Percentiles rank a stretch among this genome's conserved stretches.
These are phyloP conservation scores for Nymphalis polychloros DNA, from an alignment of 2,888 invertebrate species.

Conservation along the genomic window DNA sequence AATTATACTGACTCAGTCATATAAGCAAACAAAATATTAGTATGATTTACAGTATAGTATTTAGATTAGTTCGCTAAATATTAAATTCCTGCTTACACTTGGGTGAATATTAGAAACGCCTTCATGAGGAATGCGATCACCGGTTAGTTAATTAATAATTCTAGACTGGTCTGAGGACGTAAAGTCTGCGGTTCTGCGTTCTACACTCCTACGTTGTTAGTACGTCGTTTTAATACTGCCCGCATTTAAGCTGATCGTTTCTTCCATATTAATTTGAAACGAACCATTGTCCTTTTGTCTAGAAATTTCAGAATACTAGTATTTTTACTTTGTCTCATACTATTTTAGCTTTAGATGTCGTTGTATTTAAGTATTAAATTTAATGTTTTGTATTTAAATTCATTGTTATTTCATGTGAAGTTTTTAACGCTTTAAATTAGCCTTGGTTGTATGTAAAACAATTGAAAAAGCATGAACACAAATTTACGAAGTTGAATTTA, in stretches of 20 bases:
- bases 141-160: conserved; percentile 79
- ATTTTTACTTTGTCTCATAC: background rate
- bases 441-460: too few species aligned
- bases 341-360: background rate
- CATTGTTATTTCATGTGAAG: too few species aligned
- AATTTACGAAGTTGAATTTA: too few species aligned
- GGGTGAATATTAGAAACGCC: conserved; percentile 47
- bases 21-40: too few species aligned
- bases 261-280: conserved; percentile 74
- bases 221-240: conserved; percentile 73
- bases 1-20: too few species aligned
- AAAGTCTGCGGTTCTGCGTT: conserved; percentile 69
- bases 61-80: too few species aligned
- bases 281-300: conserved; percentile 39
- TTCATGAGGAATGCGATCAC: conserved; percentile 72
- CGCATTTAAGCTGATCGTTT: conserved; percentile 67
- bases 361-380: too few species aligned
- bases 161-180: conserved; percentile 74
- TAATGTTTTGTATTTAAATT: too few species aligned
- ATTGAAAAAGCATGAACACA: too few species aligned
- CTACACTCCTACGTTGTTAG: conserved; percentile 61
- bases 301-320: background rate
- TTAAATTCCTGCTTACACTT: background rate
- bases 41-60: too few species aligned
- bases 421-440: too few species aligned